Evolutionary conservation across 2,797 vertebrate genomes (phyloP).

Genomic region (Leptatherina wallacei): DNA sequence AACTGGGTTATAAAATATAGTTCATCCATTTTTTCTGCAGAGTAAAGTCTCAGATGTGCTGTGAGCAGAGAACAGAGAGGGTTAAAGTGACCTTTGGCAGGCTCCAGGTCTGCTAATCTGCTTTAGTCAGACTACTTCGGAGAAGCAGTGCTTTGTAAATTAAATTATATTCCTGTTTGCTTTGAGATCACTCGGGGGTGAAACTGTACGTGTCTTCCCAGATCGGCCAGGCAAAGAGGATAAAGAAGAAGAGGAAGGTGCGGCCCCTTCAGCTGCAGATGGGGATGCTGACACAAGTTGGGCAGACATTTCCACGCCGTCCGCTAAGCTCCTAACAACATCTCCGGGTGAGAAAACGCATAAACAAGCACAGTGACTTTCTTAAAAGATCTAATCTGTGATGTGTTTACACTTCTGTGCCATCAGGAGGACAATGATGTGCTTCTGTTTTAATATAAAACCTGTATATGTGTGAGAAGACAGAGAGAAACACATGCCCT

Average conservation of each 20-base stretch:
- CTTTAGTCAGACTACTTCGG: constrained; percentile 25
- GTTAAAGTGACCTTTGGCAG: constrained; percentile 39
- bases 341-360: constrained; percentile 60
- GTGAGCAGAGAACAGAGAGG: constrained; percentile 29
- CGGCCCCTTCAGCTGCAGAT: constrained; percentile 20
- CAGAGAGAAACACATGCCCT: constrained; percentile 49
- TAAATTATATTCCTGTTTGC: constrained; percentile 21
- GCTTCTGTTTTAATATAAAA: constrained; percentile 22
- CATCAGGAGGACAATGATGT: background rate
- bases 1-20: constrained; percentile 80
- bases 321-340: constrained; percentile 28
- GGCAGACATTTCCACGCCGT: constrained; percentile 36
- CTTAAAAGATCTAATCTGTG: constrained; percentile 3
- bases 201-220: constrained; percentile 62
- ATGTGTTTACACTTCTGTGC: background rate
- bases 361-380: constrained; percentile 15
- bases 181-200: constrained; percentile 37
- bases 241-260: constrained; percentile 49
- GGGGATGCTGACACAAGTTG: constrained; percentile 12
- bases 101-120: constrained; percentile 34
- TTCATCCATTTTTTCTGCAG: constrained; percentile 43
- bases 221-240: constrained; percentile 48
- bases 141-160: constrained; percentile 12
- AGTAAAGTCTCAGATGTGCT: constrained; percentile 35
- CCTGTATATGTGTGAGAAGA: constrained; percentile 46